These are phyloP conservation scores for Porites cylindrica DNA, from an alignment of 92 coral and sea anemone genomes.

Conservation along the genomic window DNA sequence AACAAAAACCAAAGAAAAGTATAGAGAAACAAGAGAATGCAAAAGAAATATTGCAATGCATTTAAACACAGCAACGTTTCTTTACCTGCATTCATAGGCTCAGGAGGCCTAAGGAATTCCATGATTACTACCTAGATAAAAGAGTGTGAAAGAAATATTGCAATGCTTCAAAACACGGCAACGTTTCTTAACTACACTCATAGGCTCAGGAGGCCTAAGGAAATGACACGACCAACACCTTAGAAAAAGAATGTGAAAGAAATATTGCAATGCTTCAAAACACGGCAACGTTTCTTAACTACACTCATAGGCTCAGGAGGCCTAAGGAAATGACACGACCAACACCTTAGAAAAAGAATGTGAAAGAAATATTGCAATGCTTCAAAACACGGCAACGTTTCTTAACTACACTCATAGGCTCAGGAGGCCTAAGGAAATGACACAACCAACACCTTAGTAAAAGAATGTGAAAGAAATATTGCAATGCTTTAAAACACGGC, in stretches of 20 bases:
- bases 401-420: slow-evolving; percentile 25
- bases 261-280: background rate
- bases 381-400: background rate
- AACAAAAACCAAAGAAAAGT: background rate
- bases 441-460: background rate
- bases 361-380: slow-evolving; percentile 11
- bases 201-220: slow-evolving; percentile 25
- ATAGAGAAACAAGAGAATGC: background rate
- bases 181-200: slow-evolving; percentile 16
- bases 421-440: background rate
- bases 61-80: background rate
- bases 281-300: slow-evolving; percentile 6
- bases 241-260: background rate
- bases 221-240: background rate
- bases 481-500: background rate
- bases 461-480: slow-evolving; percentile 5
- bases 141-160: background rate
- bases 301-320: slow-evolving; percentile 22
- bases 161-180: background rate
- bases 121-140: background rate
- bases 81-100: slow-evolving; percentile 29
- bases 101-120: background rate
- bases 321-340: background rate
- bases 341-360: background rate
- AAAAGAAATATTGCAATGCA: slow-evolving; percentile 16